Evolutionary conservation across 2,888 invertebrate species (phyloP).

Genomic region (Drosophila borealis): DNA sequence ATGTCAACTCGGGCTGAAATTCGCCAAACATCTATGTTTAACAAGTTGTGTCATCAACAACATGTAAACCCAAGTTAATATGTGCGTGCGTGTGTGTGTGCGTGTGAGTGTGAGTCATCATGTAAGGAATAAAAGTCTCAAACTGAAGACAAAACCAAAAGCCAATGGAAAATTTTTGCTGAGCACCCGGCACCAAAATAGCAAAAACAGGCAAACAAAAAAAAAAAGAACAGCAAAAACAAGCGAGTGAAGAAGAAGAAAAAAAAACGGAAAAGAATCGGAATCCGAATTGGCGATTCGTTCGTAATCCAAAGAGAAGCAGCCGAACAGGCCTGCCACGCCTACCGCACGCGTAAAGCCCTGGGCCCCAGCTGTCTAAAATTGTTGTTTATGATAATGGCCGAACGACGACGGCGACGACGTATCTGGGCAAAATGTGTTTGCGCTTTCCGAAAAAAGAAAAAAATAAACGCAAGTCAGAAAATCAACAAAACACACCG

Average conservation of each 20-base stretch:
- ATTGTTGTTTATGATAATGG: slow-evolving; percentile 78
- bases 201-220: slow-evolving; percentile 13
- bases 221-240: slow-evolving; percentile 22
- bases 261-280: slow-evolving; percentile 41
- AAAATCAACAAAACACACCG: slow-evolving; percentile 42
- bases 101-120: slow-evolving; percentile 45
- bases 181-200: slow-evolving; percentile 35
- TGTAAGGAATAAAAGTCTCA: slow-evolving; percentile 38
- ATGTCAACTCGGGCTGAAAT: slow-evolving; percentile 5
- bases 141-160: slow-evolving; percentile 26
- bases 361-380: slow-evolving; percentile 75
- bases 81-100: neutral
- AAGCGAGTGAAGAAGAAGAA: slow-evolving; percentile 22
- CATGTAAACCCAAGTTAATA: slow-evolving; percentile 20
- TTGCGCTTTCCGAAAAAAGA: slow-evolving; percentile 43
- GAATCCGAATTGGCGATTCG: slow-evolving; percentile 64
- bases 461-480: slow-evolving; percentile 11
- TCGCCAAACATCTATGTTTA: slow-evolving; percentile 11
- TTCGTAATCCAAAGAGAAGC: slow-evolving; percentile 65
- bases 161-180: slow-evolving; percentile 70
- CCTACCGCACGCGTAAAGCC: slow-evolving; percentile 27
- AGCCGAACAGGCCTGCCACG: slow-evolving; percentile 9
- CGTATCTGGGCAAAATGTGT: slow-evolving; percentile 62
- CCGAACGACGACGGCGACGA: slow-evolving; percentile 27
- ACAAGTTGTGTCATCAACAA: slow-evolving; percentile 36